A percentile compares a stretch with the other conserved stretches of the same genome.
Conservation (phyloP, 2,113 vertebrate species). For the Sylvilagus bachmani region DNA sequence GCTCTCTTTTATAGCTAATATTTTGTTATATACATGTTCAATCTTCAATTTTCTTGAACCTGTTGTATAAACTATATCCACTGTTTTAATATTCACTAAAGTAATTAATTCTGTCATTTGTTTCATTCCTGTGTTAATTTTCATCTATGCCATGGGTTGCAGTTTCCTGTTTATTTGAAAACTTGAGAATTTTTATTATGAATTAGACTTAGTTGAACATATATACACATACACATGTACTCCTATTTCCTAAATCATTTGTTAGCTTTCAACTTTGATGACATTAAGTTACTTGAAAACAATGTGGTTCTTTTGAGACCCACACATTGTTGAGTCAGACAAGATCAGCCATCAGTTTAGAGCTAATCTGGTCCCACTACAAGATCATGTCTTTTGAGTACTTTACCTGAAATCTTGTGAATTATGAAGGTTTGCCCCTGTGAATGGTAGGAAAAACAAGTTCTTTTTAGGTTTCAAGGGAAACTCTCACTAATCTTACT, state of each 20-base stretch:
- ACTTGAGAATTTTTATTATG: background rate
- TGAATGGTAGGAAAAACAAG: background rate
- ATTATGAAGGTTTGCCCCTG: background rate
- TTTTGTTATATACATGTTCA: background rate
- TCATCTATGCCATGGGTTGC: background rate
- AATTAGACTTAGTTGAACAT: background rate
- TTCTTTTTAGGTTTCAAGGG: background rate
- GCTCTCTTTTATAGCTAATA: background rate
- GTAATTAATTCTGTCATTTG: background rate
- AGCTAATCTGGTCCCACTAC: background rate
- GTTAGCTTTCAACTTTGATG: background rate
- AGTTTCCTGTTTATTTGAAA: slow-evolving; percentile 23
- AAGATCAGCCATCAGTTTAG: background rate
- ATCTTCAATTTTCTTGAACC: background rate
- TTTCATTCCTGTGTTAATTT: background rate
- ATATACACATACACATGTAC: background rate
- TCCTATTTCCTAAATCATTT: background rate
- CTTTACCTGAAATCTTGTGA: background rate
- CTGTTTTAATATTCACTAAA: background rate
- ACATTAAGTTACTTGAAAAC: background rate
- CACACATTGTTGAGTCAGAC: background rate
- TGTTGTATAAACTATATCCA: background rate
- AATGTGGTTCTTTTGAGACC: background rate
- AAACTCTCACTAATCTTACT: background rate
- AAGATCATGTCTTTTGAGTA: background rate